Evolutionary conservation across 53 echinoderm and acorn worm genomes (phyloP).

Genomic region (Pentamera pediparva): DNA sequence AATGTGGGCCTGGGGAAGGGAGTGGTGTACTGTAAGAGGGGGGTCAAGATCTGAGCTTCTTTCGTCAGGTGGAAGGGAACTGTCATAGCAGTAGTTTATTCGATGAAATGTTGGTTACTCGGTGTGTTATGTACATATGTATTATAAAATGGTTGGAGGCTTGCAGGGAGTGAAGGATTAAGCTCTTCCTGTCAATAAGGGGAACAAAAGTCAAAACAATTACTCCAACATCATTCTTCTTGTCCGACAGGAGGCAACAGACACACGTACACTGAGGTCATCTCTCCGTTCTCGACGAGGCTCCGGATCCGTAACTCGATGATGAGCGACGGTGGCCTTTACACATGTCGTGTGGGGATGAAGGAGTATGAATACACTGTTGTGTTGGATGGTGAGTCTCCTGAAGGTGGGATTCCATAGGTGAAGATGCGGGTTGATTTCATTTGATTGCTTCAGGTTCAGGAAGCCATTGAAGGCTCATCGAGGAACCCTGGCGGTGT

Average conservation of each 20-base stretch:
- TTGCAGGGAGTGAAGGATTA: not conserved
- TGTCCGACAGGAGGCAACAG: slow-evolving; percentile 44
- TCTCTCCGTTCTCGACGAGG: slow-evolving; percentile 57
- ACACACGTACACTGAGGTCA: slow-evolving; percentile 45
- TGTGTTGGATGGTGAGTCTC: slow-evolving; percentile 45
- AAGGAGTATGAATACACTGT: slow-evolving; percentile 39
- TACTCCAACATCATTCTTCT: too few relatives aligned
- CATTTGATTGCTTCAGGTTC: not conserved
- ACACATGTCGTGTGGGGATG: slow-evolving; percentile 60
- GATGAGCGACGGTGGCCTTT: slow-evolving; percentile 59
- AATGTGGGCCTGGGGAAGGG: too few relatives aligned
- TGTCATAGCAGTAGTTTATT: too few relatives aligned
- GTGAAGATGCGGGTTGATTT: not conserved
- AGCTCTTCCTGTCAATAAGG: not conserved
- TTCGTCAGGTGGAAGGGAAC: too few relatives aligned
- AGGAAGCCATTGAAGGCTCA: too few relatives aligned
- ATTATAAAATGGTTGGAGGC: not conserved
- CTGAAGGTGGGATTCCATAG: not conserved
- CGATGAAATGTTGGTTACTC: too few relatives aligned
- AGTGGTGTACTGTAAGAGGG: too few relatives aligned
- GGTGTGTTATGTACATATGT: too few relatives aligned
- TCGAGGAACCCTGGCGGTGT: too few relatives aligned
- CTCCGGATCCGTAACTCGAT: slow-evolving; percentile 44
- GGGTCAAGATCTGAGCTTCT: too few relatives aligned
- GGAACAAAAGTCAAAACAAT: not conserved